Conservation (phyloP, 2,113 vertebrate species). For the Cryptoleucopteryx plumbea region DNA sequence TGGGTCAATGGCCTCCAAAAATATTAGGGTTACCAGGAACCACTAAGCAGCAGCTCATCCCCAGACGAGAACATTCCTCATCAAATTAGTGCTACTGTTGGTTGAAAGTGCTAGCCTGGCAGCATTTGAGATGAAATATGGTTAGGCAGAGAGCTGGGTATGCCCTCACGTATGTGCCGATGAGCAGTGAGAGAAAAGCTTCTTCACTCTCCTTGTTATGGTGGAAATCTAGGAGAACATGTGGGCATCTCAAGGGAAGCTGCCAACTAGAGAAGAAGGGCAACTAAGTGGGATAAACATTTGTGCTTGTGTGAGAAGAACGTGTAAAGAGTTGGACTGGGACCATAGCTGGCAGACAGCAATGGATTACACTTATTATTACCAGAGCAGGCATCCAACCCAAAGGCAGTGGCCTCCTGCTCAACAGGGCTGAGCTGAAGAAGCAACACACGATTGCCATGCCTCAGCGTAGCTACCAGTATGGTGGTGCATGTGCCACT, state of each 20-base stretch:
- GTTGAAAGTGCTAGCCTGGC: not conserved
- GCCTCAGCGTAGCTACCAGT: not conserved
- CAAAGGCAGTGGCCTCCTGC: not conserved
- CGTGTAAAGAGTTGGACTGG: not conserved
- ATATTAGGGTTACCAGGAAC: not conserved
- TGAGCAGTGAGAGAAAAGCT: not conserved
- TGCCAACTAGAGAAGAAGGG: not conserved
- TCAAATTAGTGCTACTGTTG: not conserved
- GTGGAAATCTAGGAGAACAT: not conserved
- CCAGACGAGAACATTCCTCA: rapidly evolving
- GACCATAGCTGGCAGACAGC: not conserved
- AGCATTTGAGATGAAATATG: not conserved
- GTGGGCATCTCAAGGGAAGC: not conserved
- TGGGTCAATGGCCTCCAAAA: not conserved
- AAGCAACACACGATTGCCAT: not conserved
- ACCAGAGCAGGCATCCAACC: not conserved
- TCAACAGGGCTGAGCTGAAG: not conserved
- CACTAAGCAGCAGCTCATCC: not conserved
- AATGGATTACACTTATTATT: not conserved
- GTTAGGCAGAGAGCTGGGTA: not conserved
- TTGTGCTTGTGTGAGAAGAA: not conserved
- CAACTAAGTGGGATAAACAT: not conserved
- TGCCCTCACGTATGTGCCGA: not conserved
- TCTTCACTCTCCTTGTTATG: not conserved
- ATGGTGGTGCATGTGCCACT: rapidly evolving